These are phyloP conservation scores for Andrena haemorrhoa DNA, from an alignment of 2,888 invertebrate genomes.

Conservation along the genomic window DNA sequence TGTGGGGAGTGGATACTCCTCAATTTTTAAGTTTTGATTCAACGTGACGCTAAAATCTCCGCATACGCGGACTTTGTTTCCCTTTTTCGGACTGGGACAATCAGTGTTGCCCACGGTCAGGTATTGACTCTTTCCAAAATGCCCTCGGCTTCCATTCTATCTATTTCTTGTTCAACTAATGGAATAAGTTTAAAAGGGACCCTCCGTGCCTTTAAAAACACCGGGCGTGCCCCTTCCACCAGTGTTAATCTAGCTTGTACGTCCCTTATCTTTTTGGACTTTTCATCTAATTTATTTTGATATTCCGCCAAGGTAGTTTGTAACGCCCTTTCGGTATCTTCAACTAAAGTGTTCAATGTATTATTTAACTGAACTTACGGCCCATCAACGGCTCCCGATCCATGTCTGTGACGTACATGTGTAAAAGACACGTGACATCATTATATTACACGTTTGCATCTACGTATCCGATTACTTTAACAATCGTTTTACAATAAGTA, in stretches of 20 bases:
- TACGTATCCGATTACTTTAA: background rate
- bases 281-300: background rate
- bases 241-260: background rate
- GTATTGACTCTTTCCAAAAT: conserved; percentile 7
- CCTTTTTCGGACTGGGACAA: background rate
- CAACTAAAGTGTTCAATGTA: background rate
- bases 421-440: background rate
- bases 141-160: background rate
- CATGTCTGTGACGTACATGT: background rate
- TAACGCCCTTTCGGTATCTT: background rate
- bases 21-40: background rate
- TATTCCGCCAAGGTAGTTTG: background rate
- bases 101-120: background rate
- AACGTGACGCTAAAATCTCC: conserved; percentile 4
- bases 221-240: background rate
- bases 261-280: background rate
- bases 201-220: background rate
- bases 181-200: background rate
- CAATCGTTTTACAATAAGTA: background rate
- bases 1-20: too few relatives aligned
- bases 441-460: background rate
- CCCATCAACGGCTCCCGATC: background rate
- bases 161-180: background rate
- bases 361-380: background rate
- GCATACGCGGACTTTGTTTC: conserved; percentile 15